Conservation (phyloP, 2,888 invertebrate species). For the Rhamphomyia laevipes region DNA sequence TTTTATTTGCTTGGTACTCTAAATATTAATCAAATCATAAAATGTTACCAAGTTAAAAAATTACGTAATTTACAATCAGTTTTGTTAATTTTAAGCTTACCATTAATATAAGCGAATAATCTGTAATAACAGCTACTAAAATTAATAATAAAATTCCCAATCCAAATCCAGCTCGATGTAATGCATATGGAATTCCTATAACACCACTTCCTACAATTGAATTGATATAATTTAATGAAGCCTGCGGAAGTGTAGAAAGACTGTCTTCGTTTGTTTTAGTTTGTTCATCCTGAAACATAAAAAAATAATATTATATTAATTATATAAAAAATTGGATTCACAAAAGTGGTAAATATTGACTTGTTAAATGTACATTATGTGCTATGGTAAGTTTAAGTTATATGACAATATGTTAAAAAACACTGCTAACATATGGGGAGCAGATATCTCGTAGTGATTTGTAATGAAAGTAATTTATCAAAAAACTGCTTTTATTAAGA, state of each 20-base stretch:
- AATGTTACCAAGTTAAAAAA: no score
- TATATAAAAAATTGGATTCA: not conserved
- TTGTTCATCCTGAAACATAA: conserved; percentile 10
- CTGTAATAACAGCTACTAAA: conserved; percentile 62
- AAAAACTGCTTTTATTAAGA: no score
- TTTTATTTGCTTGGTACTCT: no score
- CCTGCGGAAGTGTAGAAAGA: conserved; percentile 56
- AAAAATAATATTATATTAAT: not conserved
- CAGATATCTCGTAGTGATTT: no score
- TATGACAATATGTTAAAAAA: no score
- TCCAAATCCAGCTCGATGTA: conserved; percentile 69
- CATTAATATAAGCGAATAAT: conserved; percentile 70
- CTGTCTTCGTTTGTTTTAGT: conserved; percentile 34
- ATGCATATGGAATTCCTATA: conserved; percentile 73
- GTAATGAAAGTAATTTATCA: no score
- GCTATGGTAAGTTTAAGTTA: no score
- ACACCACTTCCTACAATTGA: conserved; percentile 80
- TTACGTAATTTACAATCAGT: no score
- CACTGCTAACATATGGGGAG: no score
- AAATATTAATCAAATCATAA: no score
- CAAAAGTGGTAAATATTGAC: no score
- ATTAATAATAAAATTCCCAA: conserved; percentile 58
- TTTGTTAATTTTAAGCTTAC: conserved; percentile 42
- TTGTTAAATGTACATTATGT: no score
- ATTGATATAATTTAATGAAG: conserved; percentile 80